phyloP scores from a whole-genome alignment of 2,797 vertebrate genomes.

The Halcyon leucocephala region DNA sequence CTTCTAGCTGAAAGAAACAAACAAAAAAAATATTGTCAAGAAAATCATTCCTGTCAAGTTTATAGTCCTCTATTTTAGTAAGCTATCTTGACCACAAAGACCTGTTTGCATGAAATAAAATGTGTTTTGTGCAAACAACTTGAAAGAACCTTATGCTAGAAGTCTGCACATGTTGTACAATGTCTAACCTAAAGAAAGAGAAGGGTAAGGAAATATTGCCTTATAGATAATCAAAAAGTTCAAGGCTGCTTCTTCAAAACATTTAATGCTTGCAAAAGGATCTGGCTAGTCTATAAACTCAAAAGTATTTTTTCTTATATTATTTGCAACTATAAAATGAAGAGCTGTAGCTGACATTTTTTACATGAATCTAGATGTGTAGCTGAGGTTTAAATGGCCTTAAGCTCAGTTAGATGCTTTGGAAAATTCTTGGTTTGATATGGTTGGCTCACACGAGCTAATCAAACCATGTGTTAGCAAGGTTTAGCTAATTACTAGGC shows the following conservation, averaged over 20 bases:
- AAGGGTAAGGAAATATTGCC: background rate
- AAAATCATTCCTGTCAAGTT: background rate
- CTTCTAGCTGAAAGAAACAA: background rate
- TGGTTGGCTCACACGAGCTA: background rate
- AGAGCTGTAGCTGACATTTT: background rate
- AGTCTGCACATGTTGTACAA: background rate
- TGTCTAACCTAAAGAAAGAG: fast-evolving
- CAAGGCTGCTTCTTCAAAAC: background rate
- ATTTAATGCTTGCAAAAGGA: slow-evolving; percentile 1
- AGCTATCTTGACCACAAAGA: background rate
- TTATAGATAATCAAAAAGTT: background rate
- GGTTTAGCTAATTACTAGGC: slow-evolving; percentile 42
- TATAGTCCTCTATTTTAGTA: background rate
- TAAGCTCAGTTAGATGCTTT: background rate
- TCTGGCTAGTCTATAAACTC: background rate
- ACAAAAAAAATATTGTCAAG: background rate
- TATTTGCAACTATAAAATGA: slow-evolving; percentile 55
- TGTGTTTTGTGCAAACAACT: background rate
- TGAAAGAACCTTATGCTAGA: background rate
- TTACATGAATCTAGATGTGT: background rate
- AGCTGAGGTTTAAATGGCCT: background rate
- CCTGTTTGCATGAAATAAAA: background rate
- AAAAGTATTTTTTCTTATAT: slow-evolving; percentile 47
- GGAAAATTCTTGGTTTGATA: background rate
- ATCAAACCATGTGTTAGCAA: slow-evolving; percentile 28